phyloP scores from a whole-genome alignment of 2,888 invertebrate genomes.

The Blastobasis lacticolella region DNA sequence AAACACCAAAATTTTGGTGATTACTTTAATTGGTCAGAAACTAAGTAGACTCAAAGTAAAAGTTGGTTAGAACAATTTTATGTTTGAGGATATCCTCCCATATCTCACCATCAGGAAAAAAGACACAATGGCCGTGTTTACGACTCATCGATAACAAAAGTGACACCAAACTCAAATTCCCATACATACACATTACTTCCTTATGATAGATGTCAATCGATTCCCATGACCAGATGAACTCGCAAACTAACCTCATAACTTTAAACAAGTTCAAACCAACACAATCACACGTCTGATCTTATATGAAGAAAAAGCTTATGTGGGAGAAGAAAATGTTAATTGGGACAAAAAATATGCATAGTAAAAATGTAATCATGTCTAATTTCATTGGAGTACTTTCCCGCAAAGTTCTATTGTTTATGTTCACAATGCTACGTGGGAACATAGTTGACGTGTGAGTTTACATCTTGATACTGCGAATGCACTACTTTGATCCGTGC shows the following conservation, averaged over 20 bases:
- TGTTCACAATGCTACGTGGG: constrained; percentile 20
- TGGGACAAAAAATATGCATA: neutral
- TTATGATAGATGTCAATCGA: constrained; percentile 8
- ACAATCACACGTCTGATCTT: neutral
- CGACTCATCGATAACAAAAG: neutral
- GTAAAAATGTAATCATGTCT: constrained; percentile 3
- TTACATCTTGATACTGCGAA: constrained; percentile 11
- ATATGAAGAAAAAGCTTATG: neutral
- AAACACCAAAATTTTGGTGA: no score
- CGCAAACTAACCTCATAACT: neutral
- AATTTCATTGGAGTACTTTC: constrained; percentile 16
- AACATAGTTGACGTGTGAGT: constrained; percentile 17
- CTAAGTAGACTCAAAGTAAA: no score
- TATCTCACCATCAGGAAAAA: no score
- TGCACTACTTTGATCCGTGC: constrained; percentile 21
- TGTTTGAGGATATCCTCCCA: no score
- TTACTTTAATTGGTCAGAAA: no score
- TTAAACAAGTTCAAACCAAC: neutral
- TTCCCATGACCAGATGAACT: constrained; percentile 12
- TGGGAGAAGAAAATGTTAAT: constrained; percentile 4
- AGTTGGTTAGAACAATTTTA: no score
- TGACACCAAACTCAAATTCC: constrained; percentile 3
- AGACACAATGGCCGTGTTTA: neutral
- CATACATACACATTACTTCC: neutral
- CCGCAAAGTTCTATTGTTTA: constrained; percentile 18